Evolutionary conservation across 2,113 vertebrate genomes (phyloP).

Genomic region (Poecile atricapillus): DNA sequence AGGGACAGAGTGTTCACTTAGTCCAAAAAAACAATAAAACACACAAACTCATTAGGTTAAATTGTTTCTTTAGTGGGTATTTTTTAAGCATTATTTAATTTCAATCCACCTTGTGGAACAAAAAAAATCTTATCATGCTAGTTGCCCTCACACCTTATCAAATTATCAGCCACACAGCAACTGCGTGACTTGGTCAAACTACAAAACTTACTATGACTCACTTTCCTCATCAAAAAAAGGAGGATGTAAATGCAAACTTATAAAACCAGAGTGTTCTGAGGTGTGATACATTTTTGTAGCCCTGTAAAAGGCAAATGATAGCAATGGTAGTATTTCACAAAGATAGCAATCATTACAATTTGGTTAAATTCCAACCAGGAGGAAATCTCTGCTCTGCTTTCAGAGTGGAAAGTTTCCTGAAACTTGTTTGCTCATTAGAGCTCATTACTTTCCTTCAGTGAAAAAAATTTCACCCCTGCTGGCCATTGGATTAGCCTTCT

Average conservation of each 20-base stretch:
- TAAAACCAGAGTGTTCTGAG: background rate
- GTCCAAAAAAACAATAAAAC: background rate
- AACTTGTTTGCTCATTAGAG: background rate
- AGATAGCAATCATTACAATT: background rate
- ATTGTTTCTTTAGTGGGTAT: background rate
- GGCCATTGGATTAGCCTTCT: background rate
- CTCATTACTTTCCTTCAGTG: background rate
- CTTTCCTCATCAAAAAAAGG: background rate
- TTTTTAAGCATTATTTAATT: background rate
- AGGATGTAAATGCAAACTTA: background rate
- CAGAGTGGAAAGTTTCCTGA: background rate
- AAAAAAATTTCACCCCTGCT: background rate
- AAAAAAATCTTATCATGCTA: background rate
- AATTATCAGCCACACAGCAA: background rate
- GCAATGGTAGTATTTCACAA: background rate
- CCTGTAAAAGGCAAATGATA: background rate
- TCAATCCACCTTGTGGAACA: accelerated
- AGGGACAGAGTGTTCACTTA: background rate
- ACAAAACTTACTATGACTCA: background rate
- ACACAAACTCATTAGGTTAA: background rate
- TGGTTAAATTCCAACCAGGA: background rate
- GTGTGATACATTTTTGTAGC: background rate
- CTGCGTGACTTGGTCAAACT: background rate
- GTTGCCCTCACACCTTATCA: background rate
- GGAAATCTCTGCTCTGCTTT: background rate